A percentile compares a stretch with the other conserved stretches of the same genome.
Evolutionary conservation across 2,797 vertebrate genomes (phyloP).

Genomic region (Mormyrus hasselquistii): DNA sequence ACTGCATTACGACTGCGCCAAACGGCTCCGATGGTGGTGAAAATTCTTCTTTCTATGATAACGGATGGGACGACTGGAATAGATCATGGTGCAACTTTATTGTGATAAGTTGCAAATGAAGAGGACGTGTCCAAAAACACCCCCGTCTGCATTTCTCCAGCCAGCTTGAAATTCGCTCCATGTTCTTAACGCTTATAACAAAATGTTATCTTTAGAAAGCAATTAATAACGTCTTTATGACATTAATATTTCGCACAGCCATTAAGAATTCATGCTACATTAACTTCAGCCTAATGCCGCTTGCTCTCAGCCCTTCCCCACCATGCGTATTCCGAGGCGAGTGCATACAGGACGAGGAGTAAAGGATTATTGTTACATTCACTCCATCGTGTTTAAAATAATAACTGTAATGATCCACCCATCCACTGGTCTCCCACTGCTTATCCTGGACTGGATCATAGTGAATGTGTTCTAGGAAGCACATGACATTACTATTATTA

Average conservation of each 20-base stretch:
- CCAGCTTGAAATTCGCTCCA: not conserved
- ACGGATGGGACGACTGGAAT: not conserved
- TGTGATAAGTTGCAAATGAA: not conserved
- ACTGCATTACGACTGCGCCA: not conserved
- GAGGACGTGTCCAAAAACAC: not conserved
- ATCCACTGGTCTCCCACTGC: not conserved
- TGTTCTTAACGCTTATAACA: not conserved
- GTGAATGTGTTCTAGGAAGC: not conserved
- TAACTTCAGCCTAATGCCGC: not conserved
- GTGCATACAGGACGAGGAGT: not conserved
- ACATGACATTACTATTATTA: not conserved
- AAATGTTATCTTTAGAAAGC: slow-evolving; percentile 20
- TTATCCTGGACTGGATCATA: not conserved
- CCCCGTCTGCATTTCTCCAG: not conserved
- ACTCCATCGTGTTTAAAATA: not conserved
- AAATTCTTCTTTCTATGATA: not conserved
- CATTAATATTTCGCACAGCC: not conserved
- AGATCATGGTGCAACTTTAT: not conserved
- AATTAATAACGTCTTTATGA: slow-evolving; percentile 7
- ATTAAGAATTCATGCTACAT: slow-evolving; percentile 16
- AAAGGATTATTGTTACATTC: not conserved
- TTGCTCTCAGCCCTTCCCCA: not conserved
- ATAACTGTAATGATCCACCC: not conserved
- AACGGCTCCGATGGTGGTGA: not conserved
- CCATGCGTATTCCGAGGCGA: not conserved